Evolutionary conservation across 2,797 vertebrate genomes (phyloP).

Genomic region (Spizella passerina): DNA sequence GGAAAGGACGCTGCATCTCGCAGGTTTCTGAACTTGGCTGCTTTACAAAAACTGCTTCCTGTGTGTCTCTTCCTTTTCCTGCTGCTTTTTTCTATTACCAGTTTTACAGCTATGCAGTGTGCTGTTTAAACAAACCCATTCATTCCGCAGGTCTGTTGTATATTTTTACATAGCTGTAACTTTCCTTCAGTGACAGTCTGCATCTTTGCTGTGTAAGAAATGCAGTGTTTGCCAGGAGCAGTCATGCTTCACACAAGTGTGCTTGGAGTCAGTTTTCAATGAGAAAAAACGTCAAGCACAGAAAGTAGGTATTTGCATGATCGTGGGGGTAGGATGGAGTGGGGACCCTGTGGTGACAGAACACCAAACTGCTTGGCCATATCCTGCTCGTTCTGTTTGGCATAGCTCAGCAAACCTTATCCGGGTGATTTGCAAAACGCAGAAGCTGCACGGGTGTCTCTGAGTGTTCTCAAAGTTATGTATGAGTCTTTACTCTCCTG

Average conservation of each 20-base stretch:
- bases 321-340: not conserved
- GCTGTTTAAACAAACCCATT: not conserved
- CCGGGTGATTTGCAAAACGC: not conserved
- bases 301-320: not conserved
- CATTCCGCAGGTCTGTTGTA: not conserved
- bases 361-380: not conserved
- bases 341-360: not conserved
- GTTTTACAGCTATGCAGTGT: not conserved
- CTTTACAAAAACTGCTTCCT: constrained; percentile 5
- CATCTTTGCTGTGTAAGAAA: not conserved
- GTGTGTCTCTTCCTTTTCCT: constrained; percentile 36
- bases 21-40: not conserved
- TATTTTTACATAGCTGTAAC: not conserved
- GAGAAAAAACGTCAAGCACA: not conserved
- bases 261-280: not conserved
- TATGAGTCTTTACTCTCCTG: not conserved
- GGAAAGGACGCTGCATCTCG: not conserved
- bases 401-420: not conserved
- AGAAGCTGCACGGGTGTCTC: not conserved
- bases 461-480: not conserved
- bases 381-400: not conserved
- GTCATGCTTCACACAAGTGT: not conserved
- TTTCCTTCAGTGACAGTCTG: not conserved
- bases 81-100: not conserved
- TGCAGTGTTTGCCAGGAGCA: not conserved